A percentile compares a stretch with the other conserved stretches of the same genome.
phyloP scores from a whole-genome alignment of 2,797 vertebrate species.

The Oceanodroma leucorhoa region DNA sequence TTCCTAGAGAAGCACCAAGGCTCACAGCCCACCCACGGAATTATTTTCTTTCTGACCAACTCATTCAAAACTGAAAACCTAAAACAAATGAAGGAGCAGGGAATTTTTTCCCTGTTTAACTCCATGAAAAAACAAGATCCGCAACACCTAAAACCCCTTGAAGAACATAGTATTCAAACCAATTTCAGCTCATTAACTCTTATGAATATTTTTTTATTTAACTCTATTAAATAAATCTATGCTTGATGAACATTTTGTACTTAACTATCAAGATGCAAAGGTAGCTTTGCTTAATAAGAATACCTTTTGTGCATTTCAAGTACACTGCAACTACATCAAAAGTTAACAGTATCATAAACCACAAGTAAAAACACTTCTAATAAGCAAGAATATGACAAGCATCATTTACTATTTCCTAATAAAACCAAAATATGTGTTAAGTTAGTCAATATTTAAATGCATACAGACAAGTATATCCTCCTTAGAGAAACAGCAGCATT shows the following conservation, averaged over 20 bases:
- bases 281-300: background rate
- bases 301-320: conserved; percentile 12
- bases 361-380: background rate
- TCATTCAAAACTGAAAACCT: background rate
- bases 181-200: background rate
- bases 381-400: background rate
- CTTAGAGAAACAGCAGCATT: background rate
- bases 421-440: conserved; percentile 10
- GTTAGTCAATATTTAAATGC: conserved; percentile 11
- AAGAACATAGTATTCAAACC: background rate
- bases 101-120: background rate
- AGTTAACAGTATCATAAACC: background rate
- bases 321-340: background rate
- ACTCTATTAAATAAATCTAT: background rate
- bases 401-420: background rate
- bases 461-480: background rate
- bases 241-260: background rate
- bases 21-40: background rate
- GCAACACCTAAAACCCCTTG: background rate
- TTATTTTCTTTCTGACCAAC: background rate
- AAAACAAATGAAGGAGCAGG: background rate
- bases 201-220: background rate
- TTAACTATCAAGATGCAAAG: background rate
- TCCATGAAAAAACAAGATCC: background rate
- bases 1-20: background rate